phyloP scores from a whole-genome alignment of 2,113 vertebrate species.

The Barbus barbus region DNA sequence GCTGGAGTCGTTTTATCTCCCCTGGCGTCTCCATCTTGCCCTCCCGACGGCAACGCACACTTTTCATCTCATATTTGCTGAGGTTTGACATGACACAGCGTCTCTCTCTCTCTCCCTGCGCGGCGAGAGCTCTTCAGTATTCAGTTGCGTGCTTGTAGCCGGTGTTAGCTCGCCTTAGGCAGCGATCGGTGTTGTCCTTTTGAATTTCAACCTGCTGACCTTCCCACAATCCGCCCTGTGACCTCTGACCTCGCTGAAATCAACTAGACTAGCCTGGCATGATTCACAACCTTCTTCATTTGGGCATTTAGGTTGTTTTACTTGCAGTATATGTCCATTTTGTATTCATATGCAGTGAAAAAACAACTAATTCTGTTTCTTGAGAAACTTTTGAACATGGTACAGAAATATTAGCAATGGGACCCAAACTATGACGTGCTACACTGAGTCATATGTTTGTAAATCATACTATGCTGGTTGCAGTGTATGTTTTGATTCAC shows the following conservation, averaged over 20 bases:
- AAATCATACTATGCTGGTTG: neutral
- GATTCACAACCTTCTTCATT: neutral
- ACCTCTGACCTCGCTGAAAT: slow-evolving; percentile 33
- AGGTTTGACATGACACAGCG: slow-evolving; percentile 32
- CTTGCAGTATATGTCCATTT: neutral
- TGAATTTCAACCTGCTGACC: neutral
- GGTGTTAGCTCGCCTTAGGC: neutral
- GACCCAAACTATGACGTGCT: neutral
- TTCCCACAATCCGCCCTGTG: neutral
- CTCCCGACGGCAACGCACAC: slow-evolving; percentile 2
- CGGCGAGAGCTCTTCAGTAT: slow-evolving; percentile 64
- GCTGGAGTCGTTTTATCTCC: slow-evolving; percentile 19
- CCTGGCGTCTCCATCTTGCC: neutral
- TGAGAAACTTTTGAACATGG: neutral
- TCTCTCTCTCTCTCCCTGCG: slow-evolving; percentile 24
- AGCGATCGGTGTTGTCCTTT: neutral
- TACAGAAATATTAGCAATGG: neutral
- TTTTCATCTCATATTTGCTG: slow-evolving; percentile 41
- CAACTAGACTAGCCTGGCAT: neutral
- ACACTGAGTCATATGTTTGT: too few species aligned
- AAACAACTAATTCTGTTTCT: neutral
- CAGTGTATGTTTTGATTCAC: neutral
- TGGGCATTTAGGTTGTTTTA: neutral
- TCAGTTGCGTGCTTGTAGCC: too few species aligned
- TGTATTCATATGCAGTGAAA: neutral